A percentile compares a stretch with the other conserved stretches of the same genome.
Evolutionary conservation across 2,113 vertebrate species (phyloP).

Genomic region (Tragulus kanchil): DNA sequence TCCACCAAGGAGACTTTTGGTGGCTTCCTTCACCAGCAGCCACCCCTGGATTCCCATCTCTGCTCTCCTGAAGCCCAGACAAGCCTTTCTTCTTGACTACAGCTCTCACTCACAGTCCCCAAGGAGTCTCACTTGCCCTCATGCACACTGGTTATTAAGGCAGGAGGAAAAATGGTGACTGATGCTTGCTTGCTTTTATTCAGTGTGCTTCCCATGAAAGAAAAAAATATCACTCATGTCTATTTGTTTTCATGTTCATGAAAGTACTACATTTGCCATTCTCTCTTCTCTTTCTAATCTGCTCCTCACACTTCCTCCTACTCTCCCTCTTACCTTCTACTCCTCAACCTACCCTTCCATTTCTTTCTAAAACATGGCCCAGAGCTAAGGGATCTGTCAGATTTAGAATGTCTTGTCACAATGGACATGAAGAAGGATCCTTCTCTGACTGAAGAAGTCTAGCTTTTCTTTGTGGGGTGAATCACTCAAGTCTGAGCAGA

Average conservation of each 20-base stretch:
- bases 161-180: neutral
- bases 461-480: neutral
- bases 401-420: neutral
- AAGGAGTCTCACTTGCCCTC: neutral
- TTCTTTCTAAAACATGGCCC: slow-evolving; percentile 29
- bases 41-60: neutral
- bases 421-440: neutral
- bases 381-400: neutral
- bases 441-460: neutral
- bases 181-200: neutral
- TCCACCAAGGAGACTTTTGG: neutral
- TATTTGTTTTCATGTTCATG: slow-evolving; percentile 49
- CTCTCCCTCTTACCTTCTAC: neutral
- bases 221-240: slow-evolving; percentile 24
- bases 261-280: neutral
- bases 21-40: neutral
- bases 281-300: neutral
- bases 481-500: neutral
- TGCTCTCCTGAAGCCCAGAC: neutral
- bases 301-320: neutral
- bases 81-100: neutral
- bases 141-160: neutral
- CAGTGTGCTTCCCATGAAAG: slow-evolving; percentile 40
- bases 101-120: neutral
- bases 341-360: neutral